A percentile compares a stretch with the other conserved stretches of the same genome.
Evolutionary conservation across 2,888 invertebrate genomes (phyloP).

Genomic region (Synanthedon tipuliformis): DNA sequence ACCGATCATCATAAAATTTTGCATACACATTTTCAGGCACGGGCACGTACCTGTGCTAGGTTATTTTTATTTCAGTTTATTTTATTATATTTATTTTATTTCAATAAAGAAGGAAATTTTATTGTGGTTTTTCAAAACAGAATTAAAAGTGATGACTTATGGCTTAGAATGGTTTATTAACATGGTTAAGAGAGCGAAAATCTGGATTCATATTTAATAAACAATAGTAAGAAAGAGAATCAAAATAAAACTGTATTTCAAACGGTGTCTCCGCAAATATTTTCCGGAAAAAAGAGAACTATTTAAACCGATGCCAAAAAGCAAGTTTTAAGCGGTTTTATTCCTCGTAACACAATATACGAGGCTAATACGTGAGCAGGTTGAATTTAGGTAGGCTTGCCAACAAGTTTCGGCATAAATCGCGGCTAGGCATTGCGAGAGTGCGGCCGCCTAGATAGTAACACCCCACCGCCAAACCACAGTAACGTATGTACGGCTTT

Average conservation of each 20-base stretch:
- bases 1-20: no score
- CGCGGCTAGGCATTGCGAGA: slow-evolving; percentile 15
- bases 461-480: background rate
- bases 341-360: slow-evolving; percentile 21
- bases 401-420: slow-evolving; percentile 42
- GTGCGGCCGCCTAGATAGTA: slow-evolving; percentile 24
- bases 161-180: no score
- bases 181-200: no score
- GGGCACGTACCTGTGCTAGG: no score
- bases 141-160: no score
- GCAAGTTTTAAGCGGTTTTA: slow-evolving; percentile 19
- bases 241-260: background rate
- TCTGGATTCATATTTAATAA: no score
- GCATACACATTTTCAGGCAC: no score
- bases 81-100: no score
- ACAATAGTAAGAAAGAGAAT: background rate
- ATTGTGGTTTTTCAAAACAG: no score
- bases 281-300: slow-evolving; percentile 3
- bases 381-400: slow-evolving; percentile 24
- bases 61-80: no score
- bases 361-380: slow-evolving; percentile 16
- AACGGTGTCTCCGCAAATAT: background rate
- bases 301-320: slow-evolving; percentile 13
- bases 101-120: no score
- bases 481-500: background rate